Evolutionary conservation across 2,888 invertebrate species (phyloP), one percentile per base, ranked within the genome.

Genomic region (Sepioteuthis lessoniana): DNA sequence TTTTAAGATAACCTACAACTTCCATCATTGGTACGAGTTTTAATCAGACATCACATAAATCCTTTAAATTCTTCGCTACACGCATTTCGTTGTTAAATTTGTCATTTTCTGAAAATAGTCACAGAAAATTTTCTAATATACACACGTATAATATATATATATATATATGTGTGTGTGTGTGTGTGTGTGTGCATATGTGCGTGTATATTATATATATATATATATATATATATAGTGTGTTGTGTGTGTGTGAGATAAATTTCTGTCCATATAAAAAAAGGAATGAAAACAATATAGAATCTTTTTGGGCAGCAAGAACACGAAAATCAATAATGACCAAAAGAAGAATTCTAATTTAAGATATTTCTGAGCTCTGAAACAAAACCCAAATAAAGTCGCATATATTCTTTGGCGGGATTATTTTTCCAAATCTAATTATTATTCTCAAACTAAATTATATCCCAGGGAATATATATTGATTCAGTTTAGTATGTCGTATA

Each of bases 281-380:
- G 4, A 35, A n/a, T 10, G 76, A 35, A 35, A 76, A 76, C n/a
- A 76, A 76, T 25, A 55, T 55, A 55, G 0, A 55, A 55, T 55
- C 21, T 55, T 55, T 76, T 76, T 16, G n/a, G n/a, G n/a, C n/a
- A 76, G 16, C 55, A 55, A 55, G 55, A 55, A 28, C 76, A n/a
- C 16, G 76, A 76, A 76, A 76, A 76, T 76, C 76, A 76, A 76
- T 76, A 76, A 76, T 76, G 76, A 16, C 76, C 76, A 76, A 76
- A 76, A n/a, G 76, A 76, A 76, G 76, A 76, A 76, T 76, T 76
- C 76, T 76, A n/a, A 76, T 76, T 76, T 76, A n/a, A n/a, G 76
- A 35, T 35, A 76, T 76, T 76, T 76, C 19, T 16, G 3, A 4
- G n/a, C n/a, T 35, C n/a, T 13, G 13, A 76, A 76, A 13, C n/a